These are phyloP conservation scores for Gallinago media DNA, from an alignment of 2,113 vertebrate species.

Conservation along the genomic window DNA sequence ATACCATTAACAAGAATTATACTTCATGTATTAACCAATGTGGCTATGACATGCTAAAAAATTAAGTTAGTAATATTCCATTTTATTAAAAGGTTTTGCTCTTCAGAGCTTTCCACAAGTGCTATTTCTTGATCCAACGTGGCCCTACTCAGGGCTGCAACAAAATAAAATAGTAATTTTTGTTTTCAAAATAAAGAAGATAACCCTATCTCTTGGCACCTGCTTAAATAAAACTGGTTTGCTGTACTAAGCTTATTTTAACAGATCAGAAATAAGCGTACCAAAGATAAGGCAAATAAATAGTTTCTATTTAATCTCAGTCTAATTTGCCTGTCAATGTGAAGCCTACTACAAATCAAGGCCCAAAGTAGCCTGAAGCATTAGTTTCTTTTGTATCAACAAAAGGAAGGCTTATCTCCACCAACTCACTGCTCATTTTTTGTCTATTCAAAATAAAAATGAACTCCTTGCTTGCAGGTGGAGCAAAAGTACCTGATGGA, in stretches of 20 bases:
- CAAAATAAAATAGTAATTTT: neutral
- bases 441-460: neutral
- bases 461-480: neutral
- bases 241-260: neutral
- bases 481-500: neutral
- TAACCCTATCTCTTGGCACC: neutral
- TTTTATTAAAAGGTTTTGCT: neutral
- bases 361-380: conserved; percentile 8
- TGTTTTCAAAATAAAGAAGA: neutral
- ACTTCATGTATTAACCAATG: neutral
- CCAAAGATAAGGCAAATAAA: conserved; percentile 17
- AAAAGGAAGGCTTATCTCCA: neutral
- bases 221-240: neutral
- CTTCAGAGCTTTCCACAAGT: neutral
- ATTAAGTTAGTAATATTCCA: neutral
- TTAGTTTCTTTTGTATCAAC: neutral
- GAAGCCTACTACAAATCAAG: neutral
- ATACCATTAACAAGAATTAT: neutral
- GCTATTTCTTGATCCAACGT: neutral
- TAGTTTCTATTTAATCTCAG: neutral
- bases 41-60: neutral
- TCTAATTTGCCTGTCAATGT: neutral
- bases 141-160: neutral
- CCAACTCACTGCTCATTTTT: neutral
- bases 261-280: neutral